Evolutionary conservation across 2,113 vertebrate species (phyloP).

Genomic region (Balaeniceps rex): DNA sequence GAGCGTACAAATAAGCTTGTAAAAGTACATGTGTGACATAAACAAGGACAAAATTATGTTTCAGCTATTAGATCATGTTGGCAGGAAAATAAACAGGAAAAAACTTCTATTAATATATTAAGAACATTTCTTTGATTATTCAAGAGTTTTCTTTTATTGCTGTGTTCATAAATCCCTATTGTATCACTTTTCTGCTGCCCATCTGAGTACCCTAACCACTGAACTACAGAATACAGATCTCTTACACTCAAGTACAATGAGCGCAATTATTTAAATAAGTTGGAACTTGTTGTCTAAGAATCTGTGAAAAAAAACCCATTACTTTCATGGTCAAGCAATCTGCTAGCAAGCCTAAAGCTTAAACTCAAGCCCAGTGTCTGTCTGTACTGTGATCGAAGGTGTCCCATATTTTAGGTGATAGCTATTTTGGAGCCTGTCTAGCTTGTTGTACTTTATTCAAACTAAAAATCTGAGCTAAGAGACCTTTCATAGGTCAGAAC

Average conservation of each 20-base stretch:
- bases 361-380: neutral
- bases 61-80: neutral
- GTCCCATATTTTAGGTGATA: neutral
- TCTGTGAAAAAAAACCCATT: neutral
- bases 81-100: neutral
- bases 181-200: neutral
- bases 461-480: neutral
- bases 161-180: neutral
- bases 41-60: neutral
- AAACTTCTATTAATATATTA: neutral
- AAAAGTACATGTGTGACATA: neutral
- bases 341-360: neutral
- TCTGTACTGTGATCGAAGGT: neutral
- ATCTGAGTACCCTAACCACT: neutral
- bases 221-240: neutral
- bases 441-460: neutral
- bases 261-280: neutral
- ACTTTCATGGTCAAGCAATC: neutral
- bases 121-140: neutral
- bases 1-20: neutral
- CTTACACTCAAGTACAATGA: neutral
- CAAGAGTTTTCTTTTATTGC: neutral
- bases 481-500: neutral
- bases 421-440: neutral
- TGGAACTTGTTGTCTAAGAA: neutral